A percentile compares a stretch with the other conserved stretches of the same genome.
Evolutionary conservation across 2,888 invertebrate species (phyloP).

Genomic region (Xestia c-nigrum): DNA sequence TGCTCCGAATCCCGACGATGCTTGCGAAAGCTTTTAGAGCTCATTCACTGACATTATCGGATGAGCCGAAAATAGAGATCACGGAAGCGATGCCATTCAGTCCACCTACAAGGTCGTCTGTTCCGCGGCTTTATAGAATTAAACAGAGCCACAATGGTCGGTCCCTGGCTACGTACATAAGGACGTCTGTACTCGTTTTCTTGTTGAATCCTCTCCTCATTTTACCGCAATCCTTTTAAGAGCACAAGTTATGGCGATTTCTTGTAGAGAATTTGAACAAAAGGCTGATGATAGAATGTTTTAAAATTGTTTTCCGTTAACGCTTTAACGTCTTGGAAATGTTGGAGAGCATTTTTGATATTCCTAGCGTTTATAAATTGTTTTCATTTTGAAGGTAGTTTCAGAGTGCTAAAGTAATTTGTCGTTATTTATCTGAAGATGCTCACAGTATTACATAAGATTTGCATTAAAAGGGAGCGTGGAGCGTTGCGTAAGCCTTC

Average conservation of each 20-base stretch:
- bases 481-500: slow-evolving; percentile 76
- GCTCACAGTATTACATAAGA: slow-evolving; percentile 20
- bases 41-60: slow-evolving; percentile 74
- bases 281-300: slow-evolving; percentile 80
- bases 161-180: slow-evolving; percentile 51
- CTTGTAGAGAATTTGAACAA: slow-evolving; percentile 78
- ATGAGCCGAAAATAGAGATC: slow-evolving; percentile 72
- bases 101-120: slow-evolving; percentile 78
- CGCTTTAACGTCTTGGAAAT: slow-evolving; percentile 61
- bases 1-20: slow-evolving; percentile 67
- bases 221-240: slow-evolving; percentile 83
- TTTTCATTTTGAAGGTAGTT: slow-evolving; percentile 52
- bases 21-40: slow-evolving; percentile 80
- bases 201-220: slow-evolving; percentile 76
- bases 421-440: slow-evolving; percentile 23
- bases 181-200: slow-evolving; percentile 72
- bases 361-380: slow-evolving; percentile 52
- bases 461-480: slow-evolving; percentile 49
- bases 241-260: slow-evolving; percentile 80
- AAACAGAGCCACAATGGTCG: slow-evolving; percentile 63
- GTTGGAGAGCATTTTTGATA: slow-evolving; percentile 62
- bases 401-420: slow-evolving; percentile 15
- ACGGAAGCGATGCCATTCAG: slow-evolving; percentile 81
- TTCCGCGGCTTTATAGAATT: slow-evolving; percentile 72
- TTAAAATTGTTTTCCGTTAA: slow-evolving; percentile 76